Evolutionary conservation across 1,140 invertebrate species (phyloP), one percentile per base, ranked within the genome.

Genomic region (Trissolcus basalis): DNA sequence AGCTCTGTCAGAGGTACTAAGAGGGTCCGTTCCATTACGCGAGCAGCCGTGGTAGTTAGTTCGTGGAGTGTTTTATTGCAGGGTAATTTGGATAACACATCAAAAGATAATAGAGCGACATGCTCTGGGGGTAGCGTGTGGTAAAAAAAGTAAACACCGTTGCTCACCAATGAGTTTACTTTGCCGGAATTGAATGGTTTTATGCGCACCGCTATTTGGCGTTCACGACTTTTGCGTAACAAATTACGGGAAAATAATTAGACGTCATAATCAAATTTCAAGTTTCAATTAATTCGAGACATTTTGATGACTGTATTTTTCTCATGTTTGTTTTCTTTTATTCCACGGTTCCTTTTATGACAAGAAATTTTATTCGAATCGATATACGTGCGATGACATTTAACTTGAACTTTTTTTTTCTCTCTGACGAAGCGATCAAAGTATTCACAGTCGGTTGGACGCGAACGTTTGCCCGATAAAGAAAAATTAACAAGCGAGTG

Each of bases 51-150:
- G 19, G 12, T 43, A 45, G 55, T 55, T 67, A 67, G 55, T 56
- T 15, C 12, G 16, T 39, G 12, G 36, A 49, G 63, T 74, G 56
- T 68, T 74, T 74, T 74, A 56, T 67, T 67, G 49, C 51, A 32
- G 13, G 16, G 56, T 56, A 67, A 74, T 73, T 73, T 67, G 61
- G 70, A 55, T 61, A 67, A 73, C 60, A 53, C 35, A 65, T 53
- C 60, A 59, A 53, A 72, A 72, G 48, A 64, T 64, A 64, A 64
- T 64, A 72, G 49, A 33, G 53, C 27, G 36, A 53, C 58, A 72
- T 59, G 54, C 47, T 27, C 19, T 27, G 19, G 19, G 19, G 19
- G 19, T 27, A 27, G 19, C 19, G 19, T 27, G 54, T 35, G 14
- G 33, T 58, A 33, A 71, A 55, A 72, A 64, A 64, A 41, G 44